These are phyloP conservation scores for Embiotoca jacksoni DNA, from an alignment of 2,113 vertebrate species.

Conservation along the genomic window DNA sequence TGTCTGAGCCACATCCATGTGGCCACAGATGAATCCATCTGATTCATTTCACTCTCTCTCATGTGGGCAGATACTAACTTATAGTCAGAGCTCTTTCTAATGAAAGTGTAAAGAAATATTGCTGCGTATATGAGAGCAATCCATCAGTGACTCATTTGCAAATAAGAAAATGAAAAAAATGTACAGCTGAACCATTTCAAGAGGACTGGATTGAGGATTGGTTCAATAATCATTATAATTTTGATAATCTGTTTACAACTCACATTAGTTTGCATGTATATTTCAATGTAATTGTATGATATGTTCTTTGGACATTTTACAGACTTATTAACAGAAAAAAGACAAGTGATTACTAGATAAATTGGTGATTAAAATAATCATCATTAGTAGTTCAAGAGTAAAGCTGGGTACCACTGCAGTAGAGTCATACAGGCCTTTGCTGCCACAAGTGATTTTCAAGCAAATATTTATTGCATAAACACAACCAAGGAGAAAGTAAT, in stretches of 20 bases:
- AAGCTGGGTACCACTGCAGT: background rate
- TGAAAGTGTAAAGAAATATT: conserved; percentile 34
- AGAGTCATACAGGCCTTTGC: background rate
- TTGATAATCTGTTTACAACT: too few species aligned
- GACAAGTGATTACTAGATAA: conserved; percentile 11
- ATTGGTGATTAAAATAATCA: conserved; percentile 30
- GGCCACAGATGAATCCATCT: conserved; percentile 38
- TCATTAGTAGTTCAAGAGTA: background rate
- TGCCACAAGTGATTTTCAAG: conserved; percentile 18
- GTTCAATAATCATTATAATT: too few species aligned
- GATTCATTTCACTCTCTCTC: conserved; percentile 49
- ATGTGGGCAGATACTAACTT: conserved; percentile 47
- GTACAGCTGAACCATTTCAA: conserved; percentile 5
- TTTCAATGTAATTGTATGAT: too few species aligned
- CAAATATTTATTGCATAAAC: conserved; percentile 31
- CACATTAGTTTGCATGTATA: too few species aligned
- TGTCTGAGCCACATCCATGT: conserved; percentile 25
- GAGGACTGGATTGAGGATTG: background rate
- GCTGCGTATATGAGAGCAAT: conserved; percentile 6
- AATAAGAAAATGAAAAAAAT: conserved; percentile 14
- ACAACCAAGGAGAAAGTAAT: conserved; percentile 29
- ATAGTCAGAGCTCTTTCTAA: conserved; percentile 20
- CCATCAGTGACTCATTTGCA: conserved; percentile 32
- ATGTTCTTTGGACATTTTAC: conserved; percentile 8
- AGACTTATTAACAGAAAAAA: background rate